Evolutionary conservation across 2,797 vertebrate species (phyloP).

Genomic region (Gymnoscopelus braueri): DNA sequence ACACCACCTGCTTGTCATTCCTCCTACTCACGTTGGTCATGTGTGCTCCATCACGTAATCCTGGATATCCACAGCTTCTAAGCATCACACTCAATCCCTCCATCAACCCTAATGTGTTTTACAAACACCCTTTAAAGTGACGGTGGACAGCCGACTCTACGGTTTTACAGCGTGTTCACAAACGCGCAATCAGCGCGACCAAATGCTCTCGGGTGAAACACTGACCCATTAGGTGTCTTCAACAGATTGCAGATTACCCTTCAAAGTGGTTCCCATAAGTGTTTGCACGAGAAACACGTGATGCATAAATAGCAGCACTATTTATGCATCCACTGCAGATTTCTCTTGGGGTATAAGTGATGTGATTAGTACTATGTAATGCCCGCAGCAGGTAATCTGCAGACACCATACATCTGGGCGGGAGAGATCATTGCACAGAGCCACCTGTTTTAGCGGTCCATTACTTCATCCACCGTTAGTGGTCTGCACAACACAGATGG

Average conservation of each 20-base stretch:
- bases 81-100: background rate
- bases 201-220: slow-evolving; percentile 10
- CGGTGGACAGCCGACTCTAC: slow-evolving; percentile 9
- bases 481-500: slow-evolving; percentile 70
- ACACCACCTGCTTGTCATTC: slow-evolving; percentile 62
- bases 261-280: slow-evolving; percentile 33
- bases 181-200: slow-evolving; percentile 35
- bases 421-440: slow-evolving; percentile 62
- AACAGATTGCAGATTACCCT: slow-evolving; percentile 40
- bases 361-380: slow-evolving; percentile 73
- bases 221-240: slow-evolving; percentile 33
- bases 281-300: slow-evolving; percentile 31
- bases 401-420: slow-evolving; percentile 69
- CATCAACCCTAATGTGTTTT: slow-evolving; percentile 19
- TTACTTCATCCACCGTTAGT: slow-evolving; percentile 54
- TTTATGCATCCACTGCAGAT: slow-evolving; percentile 51
- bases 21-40: slow-evolving; percentile 45
- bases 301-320: slow-evolving; percentile 34
- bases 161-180: slow-evolving; percentile 28
- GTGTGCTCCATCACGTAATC: slow-evolving; percentile 51
- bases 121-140: slow-evolving; percentile 33
- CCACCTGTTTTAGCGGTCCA: slow-evolving; percentile 61
- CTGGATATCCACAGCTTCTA: slow-evolving; percentile 38
- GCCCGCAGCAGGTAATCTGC: slow-evolving; percentile 66
- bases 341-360: slow-evolving; percentile 53